Base-by-base conservation (phyloP, 2,888 invertebrate genomes). In the Conchocele bisecta region DNA sequence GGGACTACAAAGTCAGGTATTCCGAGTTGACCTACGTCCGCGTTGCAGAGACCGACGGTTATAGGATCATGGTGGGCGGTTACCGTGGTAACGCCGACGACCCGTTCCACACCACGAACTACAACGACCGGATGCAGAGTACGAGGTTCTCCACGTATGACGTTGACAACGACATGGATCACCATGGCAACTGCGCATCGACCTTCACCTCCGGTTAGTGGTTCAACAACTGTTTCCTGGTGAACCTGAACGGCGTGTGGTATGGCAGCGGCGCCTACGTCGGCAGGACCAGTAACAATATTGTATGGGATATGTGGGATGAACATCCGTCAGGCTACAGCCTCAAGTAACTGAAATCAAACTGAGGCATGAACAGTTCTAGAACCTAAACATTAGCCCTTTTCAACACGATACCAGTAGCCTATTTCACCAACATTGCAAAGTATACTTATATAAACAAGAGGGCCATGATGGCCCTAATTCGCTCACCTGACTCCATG, bases 191-290 rank as follows among this genome's bases (percentile, higher is more conserved):
- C 37, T 79, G 79, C 58, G 79, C 79, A 17, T 41, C 42, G 37
- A 69, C 58, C 20, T 75, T 70, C 53, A 73, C 59, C 31, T 70
- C 70, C 9, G 79, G 79, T 37, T 79, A 71, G 79, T 79, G 79
- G 79, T 75, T 73, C 53, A 75, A 75, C 48, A 61, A 64, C 37
- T 79, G 79, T 63, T 72, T 69, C 46, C 59, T 51, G 22, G 72
- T 69, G 7, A 77, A 77, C 48, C 63, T 74, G 22, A 74, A 77
- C 39, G 74, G 77, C 3, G 70, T 77, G 20, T 77, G 77, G 77
- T 77, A 77, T 37, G 54, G 61, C 11, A 60, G 54, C 22, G 46
- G 66, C 9, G 42, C 63, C n/a, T 75, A 79, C 29, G 58, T 41
- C 15, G 72, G 71, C 2, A 57, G 39, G 11, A 51, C 64, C 13